phyloP scores from a whole-genome alignment of 35 echinoderm and acorn worm genomes.

The Diadema setosum region DNA sequence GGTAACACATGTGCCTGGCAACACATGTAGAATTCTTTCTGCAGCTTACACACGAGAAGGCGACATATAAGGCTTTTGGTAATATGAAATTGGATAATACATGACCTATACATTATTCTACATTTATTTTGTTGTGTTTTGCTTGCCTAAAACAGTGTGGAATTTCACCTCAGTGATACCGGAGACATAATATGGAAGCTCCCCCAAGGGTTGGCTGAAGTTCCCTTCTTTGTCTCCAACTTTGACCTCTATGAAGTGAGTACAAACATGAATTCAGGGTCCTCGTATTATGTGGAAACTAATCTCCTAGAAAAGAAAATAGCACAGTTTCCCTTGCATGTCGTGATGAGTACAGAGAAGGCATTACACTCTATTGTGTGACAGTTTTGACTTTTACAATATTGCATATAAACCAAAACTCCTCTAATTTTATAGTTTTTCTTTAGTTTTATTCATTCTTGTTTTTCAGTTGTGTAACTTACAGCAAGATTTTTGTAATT shows the following conservation, averaged over 20 bases:
- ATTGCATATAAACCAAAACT: not conserved
- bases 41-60: not conserved
- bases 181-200: constrained; percentile 72
- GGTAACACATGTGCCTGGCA: not conserved
- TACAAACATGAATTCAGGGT: not conserved
- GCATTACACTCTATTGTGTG: not conserved
- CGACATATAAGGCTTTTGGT: not conserved
- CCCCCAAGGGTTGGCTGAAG: not conserved
- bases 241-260: constrained; percentile 80
- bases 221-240: constrained; percentile 48
- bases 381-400: not conserved
- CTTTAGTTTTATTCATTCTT: too few relatives aligned
- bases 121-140: not conserved
- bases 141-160: constrained; percentile 25
- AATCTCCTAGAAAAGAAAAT: not conserved
- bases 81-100: not conserved
- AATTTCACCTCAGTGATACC: constrained; percentile 71
- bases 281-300: not conserved
- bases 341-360: not conserved
- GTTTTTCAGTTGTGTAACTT: too few relatives aligned
- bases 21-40: not conserved
- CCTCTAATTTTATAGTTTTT: not conserved
- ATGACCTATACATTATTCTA: not conserved
- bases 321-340: not conserved
- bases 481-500: too few relatives aligned